A percentile compares a stretch with the other conserved stretches of the same genome.
Evolutionary conservation across 2,888 invertebrate genomes (phyloP).

Genomic region (Dasysyrphus tricinctus): DNA sequence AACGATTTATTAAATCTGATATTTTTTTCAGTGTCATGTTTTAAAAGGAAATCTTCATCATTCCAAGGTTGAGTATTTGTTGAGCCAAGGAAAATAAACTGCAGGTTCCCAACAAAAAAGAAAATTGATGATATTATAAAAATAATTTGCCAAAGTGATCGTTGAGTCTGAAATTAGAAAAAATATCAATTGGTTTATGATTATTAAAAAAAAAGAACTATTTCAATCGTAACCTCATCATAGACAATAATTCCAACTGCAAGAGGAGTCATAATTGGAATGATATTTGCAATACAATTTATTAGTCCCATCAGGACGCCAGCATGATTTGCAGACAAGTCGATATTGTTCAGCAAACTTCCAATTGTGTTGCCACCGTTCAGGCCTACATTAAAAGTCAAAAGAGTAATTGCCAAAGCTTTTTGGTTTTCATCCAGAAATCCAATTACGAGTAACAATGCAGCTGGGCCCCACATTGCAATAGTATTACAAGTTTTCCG

Average conservation of each 20-base stretch:
- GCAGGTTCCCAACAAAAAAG: slow-evolving; percentile 87
- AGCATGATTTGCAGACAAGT: slow-evolving; percentile 87
- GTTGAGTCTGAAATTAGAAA: slow-evolving; percentile 84
- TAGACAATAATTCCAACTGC: slow-evolving; percentile 84
- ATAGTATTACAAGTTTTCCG: slow-evolving; percentile 80
- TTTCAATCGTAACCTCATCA: slow-evolving; percentile 77
- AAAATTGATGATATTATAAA: slow-evolving; percentile 88
- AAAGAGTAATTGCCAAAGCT: slow-evolving; percentile 83
- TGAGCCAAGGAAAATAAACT: slow-evolving; percentile 87
- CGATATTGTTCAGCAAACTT: slow-evolving; percentile 85
- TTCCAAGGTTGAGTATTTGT: slow-evolving; percentile 88
- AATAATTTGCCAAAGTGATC: slow-evolving; percentile 87
- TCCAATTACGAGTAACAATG: slow-evolving; percentile 84
- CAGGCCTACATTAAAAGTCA: slow-evolving; percentile 85
- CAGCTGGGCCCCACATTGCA: slow-evolving; percentile 84
- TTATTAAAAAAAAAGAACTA: neutral
- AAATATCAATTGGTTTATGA: neutral
- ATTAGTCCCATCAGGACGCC: slow-evolving; percentile 87
- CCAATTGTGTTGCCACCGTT: slow-evolving; percentile 83
- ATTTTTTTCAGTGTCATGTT: slow-evolving; percentile 80
- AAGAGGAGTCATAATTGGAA: slow-evolving; percentile 86
- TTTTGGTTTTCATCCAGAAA: slow-evolving; percentile 82
- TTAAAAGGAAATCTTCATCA: slow-evolving; percentile 80
- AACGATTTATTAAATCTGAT: slow-evolving; percentile 74
- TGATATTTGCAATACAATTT: slow-evolving; percentile 85